These are phyloP conservation scores for Bombus polaris DNA, from an alignment of 1,140 invertebrate species.

Conservation along the genomic window DNA sequence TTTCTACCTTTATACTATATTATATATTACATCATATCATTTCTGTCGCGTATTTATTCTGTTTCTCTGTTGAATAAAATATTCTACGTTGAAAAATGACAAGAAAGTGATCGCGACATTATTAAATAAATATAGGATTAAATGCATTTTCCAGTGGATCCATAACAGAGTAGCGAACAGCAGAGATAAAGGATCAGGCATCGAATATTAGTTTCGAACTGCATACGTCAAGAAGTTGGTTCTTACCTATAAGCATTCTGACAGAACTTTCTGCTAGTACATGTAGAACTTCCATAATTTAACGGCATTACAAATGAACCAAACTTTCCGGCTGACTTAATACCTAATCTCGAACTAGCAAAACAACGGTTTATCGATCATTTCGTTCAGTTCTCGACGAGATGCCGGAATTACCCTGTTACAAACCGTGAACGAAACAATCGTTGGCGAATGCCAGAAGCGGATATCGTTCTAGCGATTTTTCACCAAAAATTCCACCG, in stretches of 20 bases:
- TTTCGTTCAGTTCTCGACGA: no score
- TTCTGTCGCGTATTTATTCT: neutral
- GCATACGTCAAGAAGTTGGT: conserved; percentile 13
- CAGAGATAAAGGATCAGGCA: conserved; percentile 24
- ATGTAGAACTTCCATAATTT: conserved; percentile 21
- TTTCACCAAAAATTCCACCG: neutral
- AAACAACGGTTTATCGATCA: conserved; percentile 14
- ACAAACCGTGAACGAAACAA: neutral
- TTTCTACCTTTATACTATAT: neutral
- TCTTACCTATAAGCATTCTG: conserved; percentile 9
- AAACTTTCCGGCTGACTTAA: neutral
- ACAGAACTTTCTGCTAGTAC: neutral
- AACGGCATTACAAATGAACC: conserved; percentile 13
- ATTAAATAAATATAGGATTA: neutral
- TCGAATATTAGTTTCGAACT: conserved; percentile 38
- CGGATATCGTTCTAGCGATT: neutral
- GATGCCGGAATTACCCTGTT: neutral
- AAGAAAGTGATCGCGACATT: neutral
- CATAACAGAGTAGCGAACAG: neutral
- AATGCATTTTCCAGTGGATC: neutral
- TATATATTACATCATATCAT: neutral
- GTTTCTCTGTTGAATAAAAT: neutral
- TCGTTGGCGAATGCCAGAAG: neutral
- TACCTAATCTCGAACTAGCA: conserved; percentile 14
- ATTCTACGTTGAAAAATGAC: neutral